Percentiles rank a stretch among this genome's conserved stretches.
These are phyloP conservation scores for Hippocampus barbouri DNA, from an alignment of 2,113 vertebrate species.

Conservation along the genomic window DNA sequence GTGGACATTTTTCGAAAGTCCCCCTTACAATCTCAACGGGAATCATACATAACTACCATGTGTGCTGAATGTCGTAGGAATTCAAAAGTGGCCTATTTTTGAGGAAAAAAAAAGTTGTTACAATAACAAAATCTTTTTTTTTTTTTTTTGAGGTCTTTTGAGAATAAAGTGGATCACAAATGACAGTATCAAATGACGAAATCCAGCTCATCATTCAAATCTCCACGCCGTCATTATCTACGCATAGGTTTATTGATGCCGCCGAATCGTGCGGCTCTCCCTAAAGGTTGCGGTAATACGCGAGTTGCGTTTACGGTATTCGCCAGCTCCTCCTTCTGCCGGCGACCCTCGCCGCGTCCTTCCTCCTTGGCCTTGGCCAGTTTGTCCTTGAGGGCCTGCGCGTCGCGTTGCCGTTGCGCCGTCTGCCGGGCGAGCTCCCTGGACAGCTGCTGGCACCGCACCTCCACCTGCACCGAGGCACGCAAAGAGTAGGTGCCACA, in stretches of 20 bases:
- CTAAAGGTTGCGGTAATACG: not conserved
- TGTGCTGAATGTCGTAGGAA: too few species aligned
- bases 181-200: not conserved
- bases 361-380: conserved; percentile 75
- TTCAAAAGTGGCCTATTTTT: too few species aligned
- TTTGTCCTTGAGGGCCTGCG: conserved; percentile 72
- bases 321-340: conserved; percentile 75
- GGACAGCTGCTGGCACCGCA: conserved; percentile 83
- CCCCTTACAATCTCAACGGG: not conserved
- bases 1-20: not conserved
- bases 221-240: too few species aligned
- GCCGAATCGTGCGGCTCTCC: not conserved
- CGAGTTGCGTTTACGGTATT: conserved; percentile 69
- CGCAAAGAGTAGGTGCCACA: not conserved
- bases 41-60: not conserved
- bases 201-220: not conserved
- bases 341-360: conserved; percentile 70
- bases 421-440: conserved; percentile 78
- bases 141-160: too few species aligned
- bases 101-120: too few species aligned
- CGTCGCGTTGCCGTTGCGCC: conserved; percentile 76
- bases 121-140: too few species aligned
- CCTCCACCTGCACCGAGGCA: conserved; percentile 71
- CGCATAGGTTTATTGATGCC: not conserved
- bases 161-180: too few species aligned